Evolutionary conservation across 92 coral and sea anemone species (phyloP), one percentile per base, ranked within the genome.

Genomic region (Anthopleura xanthogrammica): DNA sequence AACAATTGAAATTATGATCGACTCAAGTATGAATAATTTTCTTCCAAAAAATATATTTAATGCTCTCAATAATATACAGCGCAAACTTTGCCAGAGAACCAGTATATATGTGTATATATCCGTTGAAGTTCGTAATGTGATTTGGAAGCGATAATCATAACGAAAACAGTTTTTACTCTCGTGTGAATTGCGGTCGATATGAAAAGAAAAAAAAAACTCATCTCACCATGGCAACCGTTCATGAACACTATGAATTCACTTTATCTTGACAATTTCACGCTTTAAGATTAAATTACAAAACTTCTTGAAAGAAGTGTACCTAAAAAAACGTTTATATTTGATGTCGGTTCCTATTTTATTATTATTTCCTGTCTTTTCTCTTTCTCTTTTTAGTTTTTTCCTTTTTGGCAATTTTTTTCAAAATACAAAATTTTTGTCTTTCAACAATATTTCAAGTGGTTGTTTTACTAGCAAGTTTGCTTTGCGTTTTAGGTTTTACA

Each of bases 201-300:
- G 16, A 23, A 20, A 46, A 46, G 9, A 29, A n/a, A 54, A 12
- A 13, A 54, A 4, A 11, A 54, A 14, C 54, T 50, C 54, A 11
- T 50, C 11, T 79, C 54, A 39, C 83, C 76, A 66, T 8, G 83
- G 83, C 3, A 64, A 80, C 83, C 14, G 4, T 6, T 1, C 83
- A 22, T 41, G 10, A 22, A 58, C 48, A 39, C 65, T 19, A 58
- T 64, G 83, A 80, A 80, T 80, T 62, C 19, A 2, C 29, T 23
- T 20, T 12, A 20, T 62, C 9, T 62, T 62, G 29, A 20, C 24
- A 20, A 20, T 10, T 72, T 36, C 19, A 14, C 40, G 74, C 13
- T n/a, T 68, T 19, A 16, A 71, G 36, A 0, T 29, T 29, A 29
- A 72, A 43, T 46, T 62, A 62, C 24, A 20, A 4, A 54, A 54